These are phyloP conservation scores for Lycorma delicatula DNA, from an alignment of 1,140 invertebrate genomes.

Conservation along the genomic window DNA sequence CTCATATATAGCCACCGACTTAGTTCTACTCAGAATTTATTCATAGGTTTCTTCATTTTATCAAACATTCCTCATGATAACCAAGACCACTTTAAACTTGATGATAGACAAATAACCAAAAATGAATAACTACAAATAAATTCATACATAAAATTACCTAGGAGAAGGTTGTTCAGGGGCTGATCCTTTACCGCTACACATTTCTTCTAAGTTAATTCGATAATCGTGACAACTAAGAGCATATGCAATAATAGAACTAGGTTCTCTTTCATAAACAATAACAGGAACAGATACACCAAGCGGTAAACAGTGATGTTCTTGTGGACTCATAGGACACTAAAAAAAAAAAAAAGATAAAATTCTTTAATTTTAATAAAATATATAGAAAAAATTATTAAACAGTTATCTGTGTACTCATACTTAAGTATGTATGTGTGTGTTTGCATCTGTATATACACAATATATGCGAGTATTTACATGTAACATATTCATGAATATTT, in stretches of 20 bases:
- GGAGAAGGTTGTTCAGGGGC: conserved; percentile 10
- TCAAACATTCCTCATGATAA: too few relatives aligned
- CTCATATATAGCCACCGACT: too few relatives aligned
- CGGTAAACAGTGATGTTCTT: conserved; percentile 56
- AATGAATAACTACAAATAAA: neutral
- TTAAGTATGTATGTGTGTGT: too few relatives aligned
- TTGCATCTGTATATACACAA: too few relatives aligned
- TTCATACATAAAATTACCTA: conserved; percentile 4
- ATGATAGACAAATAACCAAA: neutral
- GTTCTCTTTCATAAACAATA: conserved; percentile 74
- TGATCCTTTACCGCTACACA: conserved; percentile 8
- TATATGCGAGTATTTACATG: too few relatives aligned
- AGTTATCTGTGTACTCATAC: too few relatives aligned
- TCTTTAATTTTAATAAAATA: too few relatives aligned
- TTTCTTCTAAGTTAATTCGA: conserved; percentile 49
- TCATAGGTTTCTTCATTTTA: too few relatives aligned
- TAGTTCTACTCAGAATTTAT: too few relatives aligned
- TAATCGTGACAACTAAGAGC: conserved; percentile 66
- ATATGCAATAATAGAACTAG: conserved; percentile 84
- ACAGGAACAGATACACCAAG: conserved; percentile 54
- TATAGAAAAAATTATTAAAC: too few relatives aligned
- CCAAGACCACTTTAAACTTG: too few relatives aligned
- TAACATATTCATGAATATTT: too few relatives aligned
- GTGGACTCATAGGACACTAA: conserved; percentile 47
- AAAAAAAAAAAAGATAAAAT: conserved; percentile 30